A percentile compares a stretch with the other conserved stretches of the same genome.
Conservation (phyloP, 2,888 invertebrate species). For the Rhimphoctona megacephalus region DNA sequence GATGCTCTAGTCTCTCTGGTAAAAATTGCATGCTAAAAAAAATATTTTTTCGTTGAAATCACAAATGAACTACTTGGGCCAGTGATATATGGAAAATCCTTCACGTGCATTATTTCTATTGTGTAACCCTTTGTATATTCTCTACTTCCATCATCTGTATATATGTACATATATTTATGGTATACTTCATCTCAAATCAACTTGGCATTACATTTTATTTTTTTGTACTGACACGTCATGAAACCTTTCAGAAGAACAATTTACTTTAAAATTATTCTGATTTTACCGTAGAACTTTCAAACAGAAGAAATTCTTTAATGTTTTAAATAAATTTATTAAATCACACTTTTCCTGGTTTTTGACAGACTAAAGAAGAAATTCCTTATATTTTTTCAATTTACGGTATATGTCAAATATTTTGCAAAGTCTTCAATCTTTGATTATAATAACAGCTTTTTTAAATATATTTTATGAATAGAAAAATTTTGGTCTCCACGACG, state of each 20-base stretch:
- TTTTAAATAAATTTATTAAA: background rate
- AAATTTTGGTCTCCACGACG: background rate
- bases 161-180: constrained; percentile 40
- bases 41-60: background rate
- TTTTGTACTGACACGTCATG: background rate
- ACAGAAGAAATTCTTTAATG: background rate
- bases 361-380: background rate
- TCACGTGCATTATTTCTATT: constrained; percentile 65
- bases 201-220: background rate
- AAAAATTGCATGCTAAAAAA: constrained; percentile 33
- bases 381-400: background rate
- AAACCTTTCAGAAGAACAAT: background rate
- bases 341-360: background rate
- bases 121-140: constrained; percentile 62
- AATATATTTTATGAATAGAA: background rate
- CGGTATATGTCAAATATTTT: background rate
- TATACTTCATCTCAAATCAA: constrained; percentile 17
- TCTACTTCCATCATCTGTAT: constrained; percentile 43
- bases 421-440: background rate
- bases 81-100: constrained; percentile 47
- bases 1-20: constrained; percentile 49
- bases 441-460: background rate
- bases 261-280: background rate
- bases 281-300: background rate
- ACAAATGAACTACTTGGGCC: background rate